Conservation (phyloP, 2,797 vertebrate genomes). For the Falco biarmicus region DNA sequence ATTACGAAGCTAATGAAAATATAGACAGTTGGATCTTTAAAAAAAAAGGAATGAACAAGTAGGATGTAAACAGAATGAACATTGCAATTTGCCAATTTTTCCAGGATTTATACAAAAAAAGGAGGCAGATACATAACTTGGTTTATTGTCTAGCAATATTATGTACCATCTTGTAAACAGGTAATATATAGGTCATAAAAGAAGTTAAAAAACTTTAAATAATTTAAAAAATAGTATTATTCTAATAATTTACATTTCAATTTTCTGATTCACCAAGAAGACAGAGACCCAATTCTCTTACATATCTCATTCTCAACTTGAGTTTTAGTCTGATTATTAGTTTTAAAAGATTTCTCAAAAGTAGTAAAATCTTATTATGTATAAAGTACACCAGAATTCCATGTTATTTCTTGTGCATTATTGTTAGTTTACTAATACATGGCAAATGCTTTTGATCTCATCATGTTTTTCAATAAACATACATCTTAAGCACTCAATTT, state of each 20-base stretch:
- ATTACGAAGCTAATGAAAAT: too few species aligned
- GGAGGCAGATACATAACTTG: too few species aligned
- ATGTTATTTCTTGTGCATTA: too few species aligned
- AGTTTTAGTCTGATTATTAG: not conserved
- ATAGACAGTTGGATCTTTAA: too few species aligned
- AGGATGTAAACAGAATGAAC: too few species aligned
- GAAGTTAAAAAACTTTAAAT: slow-evolving; percentile 18
- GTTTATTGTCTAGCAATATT: too few species aligned
- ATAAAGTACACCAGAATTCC: not conserved
- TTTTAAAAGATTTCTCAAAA: not conserved
- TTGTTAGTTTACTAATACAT: not conserved
- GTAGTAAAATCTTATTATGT: not conserved
- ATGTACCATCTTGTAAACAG: not conserved
- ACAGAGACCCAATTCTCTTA: not conserved
- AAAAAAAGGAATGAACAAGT: too few species aligned
- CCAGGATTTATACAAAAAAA: too few species aligned
- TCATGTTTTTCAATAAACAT: not conserved
- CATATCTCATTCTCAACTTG: not conserved
- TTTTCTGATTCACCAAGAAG: not conserved
- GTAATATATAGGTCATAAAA: not conserved
- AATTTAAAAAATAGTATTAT: not conserved
- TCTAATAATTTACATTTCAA: not conserved
- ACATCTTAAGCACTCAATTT: not conserved
- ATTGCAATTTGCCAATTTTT: too few species aligned
- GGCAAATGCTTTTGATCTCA: not conserved